phyloP scores from a whole-genome alignment of 2,113 vertebrate genomes.

The Micronycteris hirsuta region DNA sequence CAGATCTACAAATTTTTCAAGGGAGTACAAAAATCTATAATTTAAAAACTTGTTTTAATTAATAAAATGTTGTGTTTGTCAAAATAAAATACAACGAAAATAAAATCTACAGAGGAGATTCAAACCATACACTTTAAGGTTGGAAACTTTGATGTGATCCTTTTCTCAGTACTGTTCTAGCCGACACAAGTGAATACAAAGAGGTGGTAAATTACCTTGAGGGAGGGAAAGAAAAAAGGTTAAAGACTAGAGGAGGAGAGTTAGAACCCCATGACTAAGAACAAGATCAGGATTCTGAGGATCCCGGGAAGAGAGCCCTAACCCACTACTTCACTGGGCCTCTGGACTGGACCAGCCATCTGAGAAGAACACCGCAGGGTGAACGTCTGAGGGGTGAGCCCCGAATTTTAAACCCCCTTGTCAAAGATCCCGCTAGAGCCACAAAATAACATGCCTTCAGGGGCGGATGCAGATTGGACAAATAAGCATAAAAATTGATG shows the following conservation, averaged over 20 bases:
- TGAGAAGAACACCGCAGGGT: accelerated
- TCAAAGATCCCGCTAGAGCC: background rate
- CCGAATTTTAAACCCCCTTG: background rate
- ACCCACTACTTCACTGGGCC: background rate
- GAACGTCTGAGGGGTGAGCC: background rate
- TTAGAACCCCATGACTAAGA: background rate
- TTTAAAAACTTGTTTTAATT: background rate
- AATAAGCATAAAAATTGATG: background rate
- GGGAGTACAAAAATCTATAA: background rate
- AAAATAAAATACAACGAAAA: background rate
- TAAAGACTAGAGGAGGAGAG: background rate
- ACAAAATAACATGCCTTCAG: background rate
- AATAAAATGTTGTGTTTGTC: background rate
- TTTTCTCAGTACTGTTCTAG: background rate
- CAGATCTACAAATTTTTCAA: background rate
- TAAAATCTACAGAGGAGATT: background rate
- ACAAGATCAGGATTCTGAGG: too few species aligned
- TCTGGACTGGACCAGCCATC: background rate
- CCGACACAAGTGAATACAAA: background rate
- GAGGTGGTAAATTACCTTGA: background rate
- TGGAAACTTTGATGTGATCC: background rate
- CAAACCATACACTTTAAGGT: background rate
- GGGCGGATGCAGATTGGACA: background rate
- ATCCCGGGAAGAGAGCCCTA: accelerated
- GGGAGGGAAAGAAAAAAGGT: background rate